Evolutionary conservation across 2,113 vertebrate species (phyloP), one percentile per base, ranked within the genome.

Genomic region (Clarias gariepinus): DNA sequence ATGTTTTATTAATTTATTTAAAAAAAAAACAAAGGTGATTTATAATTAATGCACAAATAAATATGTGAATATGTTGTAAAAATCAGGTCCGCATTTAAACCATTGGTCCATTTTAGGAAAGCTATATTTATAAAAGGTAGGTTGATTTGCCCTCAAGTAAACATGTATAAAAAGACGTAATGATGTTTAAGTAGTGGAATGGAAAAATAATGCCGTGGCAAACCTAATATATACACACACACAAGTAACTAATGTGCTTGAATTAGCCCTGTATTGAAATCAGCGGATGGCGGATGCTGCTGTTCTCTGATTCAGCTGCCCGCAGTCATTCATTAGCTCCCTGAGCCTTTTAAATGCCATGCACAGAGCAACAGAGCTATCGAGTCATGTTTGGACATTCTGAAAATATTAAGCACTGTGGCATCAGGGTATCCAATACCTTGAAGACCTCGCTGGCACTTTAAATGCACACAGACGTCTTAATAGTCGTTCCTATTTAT

Each of bases 321-420:
- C 57, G 53, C 55, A 33, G n/a, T 88, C 83, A 85, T 81, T 83
- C 79, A 88, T 85, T 82, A 85, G 73, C 69, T 86, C 53, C 18
- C 81, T 82, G 82, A 85, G 74, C 58, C 25, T 57, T 74, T 88
- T 78, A 82, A 82, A 86, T 78, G 36, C 55, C 55, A 52, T 61
- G 58, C 33, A 16, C 71, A 25, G 47, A 41, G 33, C 71, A 4
- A 25, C 81, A 60, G 52, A 33, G 41, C 69, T 81, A 36, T 85
- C 78, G 85, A 55, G 78, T 85, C 79, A 88, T 82, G 87, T 77
- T 85, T 83, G 61, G 61, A 61, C 76, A 71, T 28, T 82, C 79
- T 53, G 81, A 78, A 83, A 78, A 69, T 57, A 8, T 55, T 4
- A 61, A 68, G 55, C 63, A 58, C 69, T 66, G 52, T 83, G 81